Base-by-base conservation (phyloP, 2,888 invertebrate species). In the Lasioglossum pauxillum region DNA sequence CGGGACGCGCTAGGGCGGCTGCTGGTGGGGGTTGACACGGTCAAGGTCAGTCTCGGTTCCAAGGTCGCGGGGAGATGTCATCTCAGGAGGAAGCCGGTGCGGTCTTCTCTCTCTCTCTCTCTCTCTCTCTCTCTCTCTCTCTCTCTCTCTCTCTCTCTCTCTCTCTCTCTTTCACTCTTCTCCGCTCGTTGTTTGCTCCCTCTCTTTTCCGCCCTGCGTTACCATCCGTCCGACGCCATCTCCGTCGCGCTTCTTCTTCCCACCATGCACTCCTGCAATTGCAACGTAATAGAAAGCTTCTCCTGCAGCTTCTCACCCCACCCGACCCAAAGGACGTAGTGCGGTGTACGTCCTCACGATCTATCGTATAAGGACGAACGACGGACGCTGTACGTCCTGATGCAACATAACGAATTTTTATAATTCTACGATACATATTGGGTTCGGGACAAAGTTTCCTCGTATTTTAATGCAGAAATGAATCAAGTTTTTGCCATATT, bases 1-100 rank as follows among this genome's bases (percentile, higher is more conserved):
- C 86, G 87, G 88, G 90, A 87, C 88, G 86, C 83, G 90, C 75
- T 89, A 85, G 81, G 87, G 53, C 76, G 78, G 2, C n/a, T 2
- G 10, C 4, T 83, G 87, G 91, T 91, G 91, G 90, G 92, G 89
- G 82, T 91, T 93, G 94, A 94, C 94, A 93, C 94, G 94, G 94
- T 94, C 94, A 94, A 94, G 94, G 94, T 94, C 94, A 94, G 91
- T 84, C 92, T 85, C 88, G 74, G 89, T 89, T 91, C 92, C 94
- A 94, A 94, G 94, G 94, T 94, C 94, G 93, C 92, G 87, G 80
- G 87, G 92, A 94, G 93, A 94, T 94, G 94, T 93, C 94, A 94
- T 94, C 94, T 93, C 93, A 89, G 87, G 92, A 91, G 92, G 90
- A 91, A 91, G 84, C 53, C 77, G 23, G 82, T 76, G 80, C 83